Conservation (phyloP, 2,113 vertebrate species). For the Elephas maximus region DNA sequence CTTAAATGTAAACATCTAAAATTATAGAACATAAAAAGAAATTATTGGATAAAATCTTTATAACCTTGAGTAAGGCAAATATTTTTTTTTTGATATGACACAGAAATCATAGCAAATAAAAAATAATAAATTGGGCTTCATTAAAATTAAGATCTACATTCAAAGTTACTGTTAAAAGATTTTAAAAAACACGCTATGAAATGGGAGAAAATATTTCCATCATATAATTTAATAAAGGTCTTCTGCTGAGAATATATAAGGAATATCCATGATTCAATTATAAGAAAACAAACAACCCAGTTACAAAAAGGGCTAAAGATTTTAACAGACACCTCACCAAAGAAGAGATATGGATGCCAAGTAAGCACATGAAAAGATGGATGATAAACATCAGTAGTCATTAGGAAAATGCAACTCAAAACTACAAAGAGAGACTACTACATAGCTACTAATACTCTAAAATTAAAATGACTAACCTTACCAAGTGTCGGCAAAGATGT, state of each 20-base stretch:
- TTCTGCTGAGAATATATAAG: neutral
- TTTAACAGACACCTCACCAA: neutral
- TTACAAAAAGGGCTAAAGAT: neutral
- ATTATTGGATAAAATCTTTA: neutral
- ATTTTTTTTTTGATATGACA: neutral
- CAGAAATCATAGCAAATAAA: neutral
- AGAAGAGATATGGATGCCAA: neutral
- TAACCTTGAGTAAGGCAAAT: neutral
- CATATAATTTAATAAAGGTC: neutral
- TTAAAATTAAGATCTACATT: neutral
- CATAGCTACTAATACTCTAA: neutral
- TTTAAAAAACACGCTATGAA: neutral
- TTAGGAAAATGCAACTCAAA: neutral
- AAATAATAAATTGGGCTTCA: neutral
- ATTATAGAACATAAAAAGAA: neutral
- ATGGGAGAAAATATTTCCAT: neutral
- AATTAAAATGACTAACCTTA: neutral
- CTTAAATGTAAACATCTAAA: neutral
- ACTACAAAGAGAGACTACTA: neutral
- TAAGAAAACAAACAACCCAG: neutral
- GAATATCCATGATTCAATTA: neutral
- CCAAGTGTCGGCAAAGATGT: neutral
- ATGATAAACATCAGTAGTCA: neutral
- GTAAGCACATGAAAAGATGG: neutral
- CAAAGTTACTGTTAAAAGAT: neutral